Percentiles rank a stretch among this genome's conserved stretches.
Conservation (phyloP, 1,140 invertebrate genomes). For the Apis dorsata region DNA sequence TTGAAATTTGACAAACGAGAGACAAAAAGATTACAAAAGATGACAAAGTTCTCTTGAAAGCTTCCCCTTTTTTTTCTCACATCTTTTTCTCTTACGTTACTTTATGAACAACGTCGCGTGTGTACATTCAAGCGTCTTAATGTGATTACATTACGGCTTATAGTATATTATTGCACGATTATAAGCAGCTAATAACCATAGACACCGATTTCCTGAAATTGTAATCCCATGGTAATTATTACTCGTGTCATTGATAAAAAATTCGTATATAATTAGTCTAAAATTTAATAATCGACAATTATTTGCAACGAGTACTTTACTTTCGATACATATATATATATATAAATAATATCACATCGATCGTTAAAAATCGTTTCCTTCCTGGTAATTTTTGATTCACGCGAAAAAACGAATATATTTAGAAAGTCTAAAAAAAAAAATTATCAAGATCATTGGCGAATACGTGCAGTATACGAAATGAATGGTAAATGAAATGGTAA, state of each 20-base stretch:
- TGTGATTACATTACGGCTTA: constrained; percentile 28
- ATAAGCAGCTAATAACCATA: neutral
- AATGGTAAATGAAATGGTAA: neutral
- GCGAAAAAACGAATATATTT: neutral
- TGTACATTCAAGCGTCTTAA: neutral
- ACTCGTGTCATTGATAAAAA: too few species aligned
- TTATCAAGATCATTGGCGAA: neutral
- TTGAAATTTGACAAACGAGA: too few species aligned
- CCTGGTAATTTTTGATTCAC: constrained; percentile 24
- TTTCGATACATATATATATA: neutral
- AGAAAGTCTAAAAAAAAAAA: neutral
- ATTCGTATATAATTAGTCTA: too few species aligned
- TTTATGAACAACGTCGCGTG: neutral
- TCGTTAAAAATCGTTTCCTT: constrained; percentile 15
- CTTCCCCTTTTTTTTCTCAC: neutral
- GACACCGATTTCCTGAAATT: neutral
- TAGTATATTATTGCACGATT: neutral
- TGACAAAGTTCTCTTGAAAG: too few species aligned
- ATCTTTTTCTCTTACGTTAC: too few species aligned
- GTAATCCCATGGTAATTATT: too few species aligned
- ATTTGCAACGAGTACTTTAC: neutral
- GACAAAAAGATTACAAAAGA: neutral
- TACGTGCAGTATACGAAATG: neutral
- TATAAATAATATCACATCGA: neutral
- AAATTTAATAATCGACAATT: neutral